Conservation (phyloP, 2,113 vertebrate species). For the Burhinus oedicnemus region DNA sequence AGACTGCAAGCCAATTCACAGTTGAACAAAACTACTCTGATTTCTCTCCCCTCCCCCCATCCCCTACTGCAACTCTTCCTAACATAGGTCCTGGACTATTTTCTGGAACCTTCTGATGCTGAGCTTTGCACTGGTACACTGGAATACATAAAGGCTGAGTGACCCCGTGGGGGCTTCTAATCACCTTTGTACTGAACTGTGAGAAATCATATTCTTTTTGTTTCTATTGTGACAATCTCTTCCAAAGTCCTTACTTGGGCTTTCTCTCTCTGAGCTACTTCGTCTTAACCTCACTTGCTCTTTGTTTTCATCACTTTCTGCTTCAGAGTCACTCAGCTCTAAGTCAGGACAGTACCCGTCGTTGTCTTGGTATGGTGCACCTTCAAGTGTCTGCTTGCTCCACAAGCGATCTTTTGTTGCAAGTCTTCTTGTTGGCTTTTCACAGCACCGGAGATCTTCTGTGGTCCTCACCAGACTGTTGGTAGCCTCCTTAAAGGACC, state of each 20-base stretch:
- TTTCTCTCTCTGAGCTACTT: conserved; percentile 74
- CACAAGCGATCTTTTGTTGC: conserved; percentile 84
- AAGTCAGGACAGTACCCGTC: conserved; percentile 97
- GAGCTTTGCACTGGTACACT: conserved; percentile 52
- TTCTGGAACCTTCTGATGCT: conserved; percentile 64
- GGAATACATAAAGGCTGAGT: conserved; percentile 50
- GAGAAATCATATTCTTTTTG: conserved; percentile 83
- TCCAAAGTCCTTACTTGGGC: conserved; percentile 71
- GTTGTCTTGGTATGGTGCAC: conserved; percentile 85
- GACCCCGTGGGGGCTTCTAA: conserved; percentile 63
- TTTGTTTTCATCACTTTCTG: conserved; percentile 86
- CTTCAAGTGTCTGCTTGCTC: conserved; percentile 80
- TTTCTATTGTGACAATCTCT: conserved; percentile 77
- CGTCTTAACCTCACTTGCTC: conserved; percentile 75
- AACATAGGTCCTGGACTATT: conserved; percentile 12
- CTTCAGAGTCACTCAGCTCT: conserved; percentile 95
- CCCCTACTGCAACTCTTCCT: conserved; percentile 45
- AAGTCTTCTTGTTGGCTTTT: conserved; percentile 82
- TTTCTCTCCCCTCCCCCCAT: background rate
- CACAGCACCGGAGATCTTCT: conserved; percentile 84
- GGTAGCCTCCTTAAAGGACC: conserved; percentile 92
- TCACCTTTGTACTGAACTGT: conserved; percentile 91
- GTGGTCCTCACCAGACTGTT: conserved; percentile 88
- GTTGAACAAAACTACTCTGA: conserved; percentile 21
- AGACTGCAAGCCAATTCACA: conserved; percentile 59